A percentile compares a stretch with the other conserved stretches of the same genome.
Evolutionary conservation across 2,888 invertebrate species (phyloP).

Genomic region (Parnassius smintheus): DNA sequence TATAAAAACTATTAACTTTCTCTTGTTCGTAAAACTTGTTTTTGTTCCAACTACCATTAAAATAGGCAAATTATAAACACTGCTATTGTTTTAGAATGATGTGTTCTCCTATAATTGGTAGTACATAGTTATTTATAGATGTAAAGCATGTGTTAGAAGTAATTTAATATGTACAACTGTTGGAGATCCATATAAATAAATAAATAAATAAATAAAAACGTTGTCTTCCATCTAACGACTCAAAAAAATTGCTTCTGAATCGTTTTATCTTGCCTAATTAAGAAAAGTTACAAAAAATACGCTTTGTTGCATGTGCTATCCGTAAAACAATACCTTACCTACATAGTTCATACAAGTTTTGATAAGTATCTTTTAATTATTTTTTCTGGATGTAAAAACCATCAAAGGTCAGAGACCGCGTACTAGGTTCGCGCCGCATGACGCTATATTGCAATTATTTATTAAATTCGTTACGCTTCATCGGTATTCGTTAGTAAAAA

Average conservation of each 20-base stretch:
- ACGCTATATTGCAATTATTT: conserved; percentile 24
- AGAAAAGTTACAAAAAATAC: conserved; percentile 45
- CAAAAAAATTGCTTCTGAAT: conserved; percentile 36
- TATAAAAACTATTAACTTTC: too few relatives aligned
- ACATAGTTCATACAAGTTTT: conserved; percentile 45
- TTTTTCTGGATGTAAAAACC: conserved; percentile 50
- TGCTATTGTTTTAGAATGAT: too few relatives aligned
- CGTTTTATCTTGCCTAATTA: conserved; percentile 50
- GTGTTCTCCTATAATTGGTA: too few relatives aligned
- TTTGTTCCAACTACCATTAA: too few relatives aligned
- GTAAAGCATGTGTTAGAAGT: too few relatives aligned
- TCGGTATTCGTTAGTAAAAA: conserved; percentile 10
- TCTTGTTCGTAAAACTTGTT: too few relatives aligned
- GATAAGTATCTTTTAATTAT: conserved; percentile 71
- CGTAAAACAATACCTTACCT: conserved; percentile 64
- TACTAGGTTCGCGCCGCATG: conserved; percentile 25
- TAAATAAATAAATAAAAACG: too few relatives aligned
- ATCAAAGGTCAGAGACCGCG: conserved; percentile 44
- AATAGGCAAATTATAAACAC: too few relatives aligned
- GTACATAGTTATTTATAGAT: too few relatives aligned
- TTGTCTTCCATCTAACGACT: conserved; percentile 15
- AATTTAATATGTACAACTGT: too few relatives aligned
- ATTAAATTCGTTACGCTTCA: conserved; percentile 27
- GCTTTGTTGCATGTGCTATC: conserved; percentile 39
- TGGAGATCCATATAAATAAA: too few relatives aligned